Evolutionary conservation across 2,797 vertebrate species (phyloP).

Genomic region (Sphenodon punctatus): DNA sequence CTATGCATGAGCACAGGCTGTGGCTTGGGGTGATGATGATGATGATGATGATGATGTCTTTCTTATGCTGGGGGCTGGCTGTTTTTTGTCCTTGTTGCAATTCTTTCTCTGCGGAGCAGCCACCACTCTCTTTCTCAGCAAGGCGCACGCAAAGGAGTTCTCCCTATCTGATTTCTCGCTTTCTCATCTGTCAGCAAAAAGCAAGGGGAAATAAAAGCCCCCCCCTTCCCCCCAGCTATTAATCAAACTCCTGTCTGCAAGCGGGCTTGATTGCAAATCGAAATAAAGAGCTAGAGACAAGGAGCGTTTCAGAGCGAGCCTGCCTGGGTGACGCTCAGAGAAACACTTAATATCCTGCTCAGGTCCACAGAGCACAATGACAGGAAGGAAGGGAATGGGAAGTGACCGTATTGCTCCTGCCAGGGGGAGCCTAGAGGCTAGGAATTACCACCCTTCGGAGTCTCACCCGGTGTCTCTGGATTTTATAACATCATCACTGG

Average conservation of each 20-base stretch:
- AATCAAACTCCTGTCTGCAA: slow-evolving; percentile 38
- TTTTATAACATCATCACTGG: too few relatives aligned
- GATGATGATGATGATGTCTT: too few relatives aligned
- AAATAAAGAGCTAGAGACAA: slow-evolving; percentile 33
- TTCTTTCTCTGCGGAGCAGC: slow-evolving; percentile 29
- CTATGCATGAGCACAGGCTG: too few relatives aligned
- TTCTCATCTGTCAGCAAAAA: slow-evolving; percentile 64
- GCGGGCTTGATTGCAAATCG: slow-evolving; percentile 45
- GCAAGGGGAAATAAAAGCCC: slow-evolving; percentile 7
- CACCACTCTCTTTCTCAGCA: neutral
- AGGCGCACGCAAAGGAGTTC: slow-evolving; percentile 17
- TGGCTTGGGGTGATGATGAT: too few relatives aligned
- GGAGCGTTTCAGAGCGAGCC: slow-evolving; percentile 41
- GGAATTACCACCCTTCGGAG: too few relatives aligned
- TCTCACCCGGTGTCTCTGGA: too few relatives aligned
- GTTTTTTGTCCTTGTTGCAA: neutral
- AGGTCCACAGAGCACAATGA: slow-evolving; percentile 22
- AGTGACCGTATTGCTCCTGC: slow-evolving; percentile 38
- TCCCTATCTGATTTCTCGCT: slow-evolving; percentile 48
- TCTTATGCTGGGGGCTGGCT: too few relatives aligned
- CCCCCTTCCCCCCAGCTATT: slow-evolving; percentile 37
- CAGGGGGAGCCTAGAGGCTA: too few relatives aligned
- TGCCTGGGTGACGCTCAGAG: neutral
- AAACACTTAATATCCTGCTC: slow-evolving; percentile 17
- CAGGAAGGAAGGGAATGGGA: neutral